Evolutionary conservation across 2,888 invertebrate genomes (phyloP).

Genomic region (Xanthostigma xanthostigma): DNA sequence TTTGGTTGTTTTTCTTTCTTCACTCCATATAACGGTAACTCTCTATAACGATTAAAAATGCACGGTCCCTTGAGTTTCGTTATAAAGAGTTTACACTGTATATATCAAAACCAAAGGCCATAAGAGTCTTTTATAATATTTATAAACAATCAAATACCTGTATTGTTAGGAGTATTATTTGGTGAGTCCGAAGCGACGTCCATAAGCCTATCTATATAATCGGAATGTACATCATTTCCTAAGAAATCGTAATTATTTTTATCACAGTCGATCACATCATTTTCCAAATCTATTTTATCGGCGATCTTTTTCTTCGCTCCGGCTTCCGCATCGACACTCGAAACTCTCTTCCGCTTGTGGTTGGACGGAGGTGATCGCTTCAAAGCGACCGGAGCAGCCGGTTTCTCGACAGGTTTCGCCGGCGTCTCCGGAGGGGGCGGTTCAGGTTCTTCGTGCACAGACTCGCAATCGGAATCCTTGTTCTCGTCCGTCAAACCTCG

Average conservation of each 20-base stretch:
- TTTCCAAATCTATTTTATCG: neutral
- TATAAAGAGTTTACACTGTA: too few species aligned
- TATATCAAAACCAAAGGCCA: too few species aligned
- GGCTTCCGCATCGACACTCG: neutral
- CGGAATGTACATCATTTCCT: too few species aligned
- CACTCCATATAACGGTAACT: too few species aligned
- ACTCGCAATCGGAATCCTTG: slow-evolving; percentile 11
- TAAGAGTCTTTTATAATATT: too few species aligned
- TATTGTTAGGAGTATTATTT: too few species aligned
- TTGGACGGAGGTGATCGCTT: neutral
- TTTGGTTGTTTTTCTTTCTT: too few species aligned
- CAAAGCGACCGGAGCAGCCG: neutral
- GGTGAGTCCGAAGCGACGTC: too few species aligned
- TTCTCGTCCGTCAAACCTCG: slow-evolving; percentile 54
- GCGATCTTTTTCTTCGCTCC: neutral
- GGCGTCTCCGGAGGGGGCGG: neutral
- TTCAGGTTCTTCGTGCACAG: neutral
- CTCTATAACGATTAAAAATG: too few species aligned
- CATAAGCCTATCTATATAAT: too few species aligned
- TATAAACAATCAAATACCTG: too few species aligned
- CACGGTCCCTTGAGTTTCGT: too few species aligned
- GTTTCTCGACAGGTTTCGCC: neutral
- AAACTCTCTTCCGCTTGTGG: neutral
- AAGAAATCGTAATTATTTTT: neutral
- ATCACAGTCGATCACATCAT: neutral